Evolutionary conservation across 2,113 vertebrate genomes (phyloP), one percentile per base, ranked within the genome.

Genomic region (Cacatua alba): DNA sequence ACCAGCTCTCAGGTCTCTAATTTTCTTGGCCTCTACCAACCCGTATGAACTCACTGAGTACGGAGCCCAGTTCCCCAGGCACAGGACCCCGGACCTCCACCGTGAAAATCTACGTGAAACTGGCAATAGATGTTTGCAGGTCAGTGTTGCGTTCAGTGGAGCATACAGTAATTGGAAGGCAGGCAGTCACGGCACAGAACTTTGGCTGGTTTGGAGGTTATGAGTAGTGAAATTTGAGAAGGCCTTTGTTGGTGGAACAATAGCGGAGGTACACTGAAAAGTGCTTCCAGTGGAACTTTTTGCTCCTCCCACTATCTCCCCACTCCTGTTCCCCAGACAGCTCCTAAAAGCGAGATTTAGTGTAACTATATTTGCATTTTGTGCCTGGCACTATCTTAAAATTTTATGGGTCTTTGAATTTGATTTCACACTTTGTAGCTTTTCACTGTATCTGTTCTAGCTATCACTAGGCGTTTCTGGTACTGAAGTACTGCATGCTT

Each of bases 191-290:
- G 2, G 72, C 69, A n/a, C 0, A 1, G 12, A 77, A 17, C 62
- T 82, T 53, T 18, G 53, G 28, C 65, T 93, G 64, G 17, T 71
- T 75, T 76, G 87, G 86, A 79, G 74, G 52, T 84, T 94, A 49
- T 13, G 62, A 79, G 78, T 15, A 51, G 70, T 95, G 94, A 97
- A 92, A 97, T 89, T 46, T 64, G 86, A 94, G 94, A 87, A 3
- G 78, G 57, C 33, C 84, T 95, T 95, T 96, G 84, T 95, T 95
- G 74, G 91, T 79, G 62, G 49, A 96, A 92, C 89, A 94, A 65
- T 94, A 79, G 78, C 65, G 84, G 92, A 96, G 91, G 87, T 91
- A 65, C 25, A 3, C 51, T 89, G 77, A 23, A 53, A 94, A 96
- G 60, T 55, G 52, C 86, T 94, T 78, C 59, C 79, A 79, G 65